A percentile compares a stretch with the other conserved stretches of the same genome.
Evolutionary conservation across 2,888 invertebrate genomes (phyloP).

Genomic region (Leucophenga maculata): DNA sequence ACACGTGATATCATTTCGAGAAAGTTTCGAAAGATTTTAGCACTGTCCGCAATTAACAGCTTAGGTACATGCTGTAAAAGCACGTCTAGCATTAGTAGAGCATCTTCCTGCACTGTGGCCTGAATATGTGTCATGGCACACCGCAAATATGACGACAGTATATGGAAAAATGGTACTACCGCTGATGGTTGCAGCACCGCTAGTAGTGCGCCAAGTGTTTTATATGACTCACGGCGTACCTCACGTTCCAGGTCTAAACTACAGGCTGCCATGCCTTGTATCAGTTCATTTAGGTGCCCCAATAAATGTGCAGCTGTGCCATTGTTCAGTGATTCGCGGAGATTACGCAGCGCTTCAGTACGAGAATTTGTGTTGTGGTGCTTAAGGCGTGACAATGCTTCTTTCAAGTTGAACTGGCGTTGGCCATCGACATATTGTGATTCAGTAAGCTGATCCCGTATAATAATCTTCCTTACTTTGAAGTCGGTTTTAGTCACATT

Average conservation of each 20-base stretch:
- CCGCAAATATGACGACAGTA: slow-evolving; percentile 84
- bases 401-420: slow-evolving; percentile 60
- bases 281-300: slow-evolving; percentile 74
- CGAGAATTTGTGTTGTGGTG: slow-evolving; percentile 72
- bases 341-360: slow-evolving; percentile 62
- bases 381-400: slow-evolving; percentile 73
- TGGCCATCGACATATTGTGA: slow-evolving; percentile 41
- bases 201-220: slow-evolving; percentile 71
- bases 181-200: slow-evolving; percentile 49
- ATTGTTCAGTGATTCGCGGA: slow-evolving; percentile 72
- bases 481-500: slow-evolving; percentile 93
- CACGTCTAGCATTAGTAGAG: slow-evolving; percentile 83
- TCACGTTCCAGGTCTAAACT: slow-evolving; percentile 81
- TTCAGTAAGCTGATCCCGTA: slow-evolving; percentile 79
- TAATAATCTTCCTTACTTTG: slow-evolving; percentile 88
- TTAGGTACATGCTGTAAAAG: slow-evolving; percentile 78
- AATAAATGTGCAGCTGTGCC: slow-evolving; percentile 74
- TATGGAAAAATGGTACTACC: slow-evolving; percentile 80
- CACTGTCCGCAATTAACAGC: slow-evolving; percentile 79
- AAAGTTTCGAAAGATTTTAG: slow-evolving; percentile 84
- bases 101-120: slow-evolving; percentile 85
- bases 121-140: slow-evolving; percentile 94
- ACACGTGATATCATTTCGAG: slow-evolving; percentile 88
- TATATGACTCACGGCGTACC: slow-evolving; percentile 73
- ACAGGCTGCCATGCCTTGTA: slow-evolving; percentile 80